Percentiles rank a stretch among this genome's conserved stretches.
Conservation (phyloP, 2,888 invertebrate genomes). For the Crioceris asparagi region DNA sequence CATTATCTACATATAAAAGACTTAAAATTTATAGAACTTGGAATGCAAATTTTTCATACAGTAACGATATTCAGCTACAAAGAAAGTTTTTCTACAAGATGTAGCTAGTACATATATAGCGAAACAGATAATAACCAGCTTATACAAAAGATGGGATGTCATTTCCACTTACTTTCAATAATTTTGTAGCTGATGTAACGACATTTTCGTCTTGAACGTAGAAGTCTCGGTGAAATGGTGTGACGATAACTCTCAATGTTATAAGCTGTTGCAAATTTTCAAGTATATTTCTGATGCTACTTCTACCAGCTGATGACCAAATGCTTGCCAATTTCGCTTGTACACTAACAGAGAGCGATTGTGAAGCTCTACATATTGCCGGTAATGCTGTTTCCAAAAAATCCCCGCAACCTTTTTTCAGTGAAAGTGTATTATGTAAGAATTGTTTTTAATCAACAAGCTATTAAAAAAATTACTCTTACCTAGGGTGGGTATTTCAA, state of each 20-base stretch:
- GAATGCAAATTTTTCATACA: too few relatives aligned
- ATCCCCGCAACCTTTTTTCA: conserved; percentile 51
- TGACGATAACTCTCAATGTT: conserved; percentile 72
- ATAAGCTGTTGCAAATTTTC: conserved; percentile 81
- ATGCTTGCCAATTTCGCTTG: conserved; percentile 72
- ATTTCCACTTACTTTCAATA: conserved; percentile 76
- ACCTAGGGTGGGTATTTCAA: conserved; percentile 38
- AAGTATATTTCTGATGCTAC: conserved; percentile 52
- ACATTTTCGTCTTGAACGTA: conserved; percentile 76
- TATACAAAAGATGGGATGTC: too few relatives aligned
- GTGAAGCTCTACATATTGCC: conserved; percentile 64
- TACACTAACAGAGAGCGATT: conserved; percentile 58
- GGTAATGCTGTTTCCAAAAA: conserved; percentile 76
- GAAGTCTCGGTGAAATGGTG: conserved; percentile 59
- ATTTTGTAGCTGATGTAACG: conserved; percentile 74
- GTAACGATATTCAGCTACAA: too few relatives aligned
- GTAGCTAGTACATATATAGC: too few relatives aligned
- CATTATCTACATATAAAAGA: too few relatives aligned
- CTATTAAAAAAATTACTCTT: conserved; percentile 5
- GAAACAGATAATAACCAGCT: too few relatives aligned
- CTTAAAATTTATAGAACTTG: too few relatives aligned
- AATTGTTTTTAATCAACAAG: not conserved
- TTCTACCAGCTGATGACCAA: conserved; percentile 59
- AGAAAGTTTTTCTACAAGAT: too few relatives aligned
- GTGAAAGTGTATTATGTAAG: not conserved